Conservation (phyloP, 2,797 vertebrate species). For the Microctenopoma stevenorrisi region DNA sequence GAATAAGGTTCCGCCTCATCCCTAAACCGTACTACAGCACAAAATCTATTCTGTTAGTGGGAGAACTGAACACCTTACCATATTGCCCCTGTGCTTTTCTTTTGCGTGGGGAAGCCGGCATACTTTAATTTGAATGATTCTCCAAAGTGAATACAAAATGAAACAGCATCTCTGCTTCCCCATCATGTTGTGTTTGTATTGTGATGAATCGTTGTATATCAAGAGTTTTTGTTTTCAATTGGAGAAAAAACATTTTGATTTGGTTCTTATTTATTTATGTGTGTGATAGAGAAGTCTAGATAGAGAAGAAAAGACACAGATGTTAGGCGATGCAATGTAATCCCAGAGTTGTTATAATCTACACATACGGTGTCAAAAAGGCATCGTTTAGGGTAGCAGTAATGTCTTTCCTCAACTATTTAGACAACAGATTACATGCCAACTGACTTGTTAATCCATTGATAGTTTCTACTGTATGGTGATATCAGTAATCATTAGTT, state of each 20-base stretch:
- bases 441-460: background rate
- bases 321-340: background rate
- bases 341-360: too few species aligned
- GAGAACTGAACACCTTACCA: conserved; percentile 54
- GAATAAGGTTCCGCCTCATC: conserved; percentile 73
- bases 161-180: conserved; percentile 24
- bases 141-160: conserved; percentile 44
- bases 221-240: too few species aligned
- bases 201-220: background rate
- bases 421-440: background rate
- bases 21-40: conserved; percentile 68
- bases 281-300: background rate
- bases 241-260: too few species aligned
- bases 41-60: conserved; percentile 65
- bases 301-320: background rate
- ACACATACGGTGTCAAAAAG: too few species aligned
- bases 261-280: background rate
- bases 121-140: conserved; percentile 43
- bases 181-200: conserved; percentile 6
- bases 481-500: background rate
- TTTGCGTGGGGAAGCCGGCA: conserved; percentile 29
- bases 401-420: too few species aligned
- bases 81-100: conserved; percentile 48
- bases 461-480: background rate
- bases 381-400: too few species aligned